A percentile compares a stretch with the other conserved stretches of the same genome.
phyloP scores from a whole-genome alignment of 2,888 invertebrate species.

The Elmis aenea region DNA sequence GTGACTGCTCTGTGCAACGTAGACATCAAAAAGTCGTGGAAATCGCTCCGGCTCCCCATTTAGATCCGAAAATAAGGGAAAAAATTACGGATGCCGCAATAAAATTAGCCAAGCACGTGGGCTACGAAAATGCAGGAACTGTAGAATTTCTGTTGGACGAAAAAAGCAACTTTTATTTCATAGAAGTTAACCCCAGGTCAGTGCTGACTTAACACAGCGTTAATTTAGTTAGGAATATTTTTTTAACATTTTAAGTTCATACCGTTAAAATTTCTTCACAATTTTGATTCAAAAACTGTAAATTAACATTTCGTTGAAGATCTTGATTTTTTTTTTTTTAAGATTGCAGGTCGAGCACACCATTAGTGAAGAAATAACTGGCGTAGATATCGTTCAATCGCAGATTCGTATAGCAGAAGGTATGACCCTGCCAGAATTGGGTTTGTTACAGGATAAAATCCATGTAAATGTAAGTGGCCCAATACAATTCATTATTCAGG shows the following conservation, averaged over 20 bases:
- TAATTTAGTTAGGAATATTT: not conserved
- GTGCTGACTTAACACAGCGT: not conserved
- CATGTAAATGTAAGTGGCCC: conserved; percentile 53
- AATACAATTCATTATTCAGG: too few species aligned
- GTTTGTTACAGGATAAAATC: conserved; percentile 85
- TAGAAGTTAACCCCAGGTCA: conserved; percentile 93
- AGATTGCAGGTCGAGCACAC: conserved; percentile 98
- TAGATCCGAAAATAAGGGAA: conserved; percentile 71
- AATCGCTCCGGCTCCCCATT: conserved; percentile 93
- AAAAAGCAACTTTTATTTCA: conserved; percentile 95
- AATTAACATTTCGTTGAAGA: conserved; percentile 2
- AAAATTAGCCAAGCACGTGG: conserved; percentile 82
- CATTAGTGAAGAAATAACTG: conserved; percentile 98
- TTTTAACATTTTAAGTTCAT: not conserved
- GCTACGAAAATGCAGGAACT: conserved; percentile 97
- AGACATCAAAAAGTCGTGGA: conserved; percentile 99
- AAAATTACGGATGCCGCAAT: conserved; percentile 90
- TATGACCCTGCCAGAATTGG: conserved; percentile 85
- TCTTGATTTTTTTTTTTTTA: conserved; percentile 19
- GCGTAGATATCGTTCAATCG: conserved; percentile 96
- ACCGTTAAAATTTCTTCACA: not conserved
- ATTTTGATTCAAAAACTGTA: not conserved
- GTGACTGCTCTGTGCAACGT: conserved; percentile 98
- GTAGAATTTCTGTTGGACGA: conserved; percentile 95
- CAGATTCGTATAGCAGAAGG: conserved; percentile 96